Conservation (phyloP, 2,797 vertebrate species). For the Parauchenoglanis ngamensis region DNA sequence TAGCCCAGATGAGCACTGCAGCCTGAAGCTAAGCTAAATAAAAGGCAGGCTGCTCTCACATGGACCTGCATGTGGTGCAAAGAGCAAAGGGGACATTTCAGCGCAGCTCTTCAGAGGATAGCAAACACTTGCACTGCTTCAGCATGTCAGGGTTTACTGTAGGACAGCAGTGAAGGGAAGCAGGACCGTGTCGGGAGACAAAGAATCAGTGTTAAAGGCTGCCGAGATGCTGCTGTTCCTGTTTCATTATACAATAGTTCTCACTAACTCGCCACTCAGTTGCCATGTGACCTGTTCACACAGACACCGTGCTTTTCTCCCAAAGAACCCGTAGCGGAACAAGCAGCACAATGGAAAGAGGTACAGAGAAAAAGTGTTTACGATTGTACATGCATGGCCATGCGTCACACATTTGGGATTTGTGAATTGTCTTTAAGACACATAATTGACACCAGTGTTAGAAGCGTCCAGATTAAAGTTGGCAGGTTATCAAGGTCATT, state of each 20-base stretch:
- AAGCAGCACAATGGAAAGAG: neutral
- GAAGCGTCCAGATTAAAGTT: neutral
- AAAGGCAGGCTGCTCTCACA: slow-evolving; percentile 61
- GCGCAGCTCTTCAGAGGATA: slow-evolving; percentile 12
- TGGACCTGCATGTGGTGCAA: slow-evolving; percentile 53
- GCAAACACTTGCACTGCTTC: slow-evolving; percentile 7
- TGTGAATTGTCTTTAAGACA: neutral
- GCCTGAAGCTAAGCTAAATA: slow-evolving; percentile 53
- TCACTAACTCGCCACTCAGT: slow-evolving; percentile 21
- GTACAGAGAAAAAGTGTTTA: neutral
- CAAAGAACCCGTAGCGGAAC: neutral
- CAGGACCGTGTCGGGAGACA: slow-evolving; percentile 38
- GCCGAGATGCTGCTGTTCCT: slow-evolving; percentile 30
- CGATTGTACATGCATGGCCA: neutral
- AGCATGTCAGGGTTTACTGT: slow-evolving; percentile 28
- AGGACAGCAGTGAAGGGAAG: slow-evolving; percentile 31
- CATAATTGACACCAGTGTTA: neutral
- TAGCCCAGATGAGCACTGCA: slow-evolving; percentile 48
- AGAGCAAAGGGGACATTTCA: slow-evolving; percentile 27
- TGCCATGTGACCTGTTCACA: slow-evolving; percentile 46
- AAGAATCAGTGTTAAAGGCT: slow-evolving; percentile 38
- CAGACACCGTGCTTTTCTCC: slow-evolving; percentile 39
- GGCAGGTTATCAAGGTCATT: neutral
- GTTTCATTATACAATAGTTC: slow-evolving; percentile 47
- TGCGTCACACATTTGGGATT: neutral